phyloP scores from a whole-genome alignment of 2,797 vertebrate species.

The Takifugu ocellatus region DNA sequence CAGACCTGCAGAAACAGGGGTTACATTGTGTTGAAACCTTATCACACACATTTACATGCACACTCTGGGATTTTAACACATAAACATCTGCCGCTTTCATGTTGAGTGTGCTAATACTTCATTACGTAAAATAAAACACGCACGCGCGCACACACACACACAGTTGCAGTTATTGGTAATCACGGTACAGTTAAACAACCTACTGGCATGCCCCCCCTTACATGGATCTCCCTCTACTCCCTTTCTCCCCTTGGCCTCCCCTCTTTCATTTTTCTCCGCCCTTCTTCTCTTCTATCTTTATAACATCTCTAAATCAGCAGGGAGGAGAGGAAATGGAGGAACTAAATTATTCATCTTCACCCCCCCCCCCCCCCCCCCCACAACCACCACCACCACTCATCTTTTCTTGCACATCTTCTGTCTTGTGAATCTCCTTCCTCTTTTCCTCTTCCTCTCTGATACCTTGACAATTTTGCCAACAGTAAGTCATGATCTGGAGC shows the following conservation, averaged over 20 bases:
- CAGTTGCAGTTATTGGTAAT: no score
- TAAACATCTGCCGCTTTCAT: no score
- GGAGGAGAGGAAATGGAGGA: conserved; percentile 37
- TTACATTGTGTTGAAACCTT: no score
- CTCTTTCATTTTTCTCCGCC: not conserved
- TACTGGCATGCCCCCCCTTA: not conserved
- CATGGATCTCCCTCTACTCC: not conserved
- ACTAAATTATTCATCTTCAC: conserved; percentile 66
- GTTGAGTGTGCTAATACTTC: no score
- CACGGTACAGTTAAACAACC: not conserved
- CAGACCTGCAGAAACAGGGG: no score
- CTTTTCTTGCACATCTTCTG: conserved; percentile 35
- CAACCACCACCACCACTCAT: not conserved
- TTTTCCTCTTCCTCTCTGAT: conserved; percentile 6
- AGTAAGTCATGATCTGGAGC: not conserved
- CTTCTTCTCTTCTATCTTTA: conserved; percentile 36
- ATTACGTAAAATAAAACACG: no score
- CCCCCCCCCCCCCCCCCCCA: not conserved
- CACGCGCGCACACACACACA: no score
- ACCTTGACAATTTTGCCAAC: not conserved
- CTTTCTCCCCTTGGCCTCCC: not conserved
- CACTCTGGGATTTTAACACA: no score
- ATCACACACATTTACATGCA: no score
- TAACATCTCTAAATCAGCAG: conserved; percentile 46
- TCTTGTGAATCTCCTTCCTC: conserved; percentile 17